Conservation (phyloP, 2,797 vertebrate genomes). For the Lutjanus argentimaculatus region DNA sequence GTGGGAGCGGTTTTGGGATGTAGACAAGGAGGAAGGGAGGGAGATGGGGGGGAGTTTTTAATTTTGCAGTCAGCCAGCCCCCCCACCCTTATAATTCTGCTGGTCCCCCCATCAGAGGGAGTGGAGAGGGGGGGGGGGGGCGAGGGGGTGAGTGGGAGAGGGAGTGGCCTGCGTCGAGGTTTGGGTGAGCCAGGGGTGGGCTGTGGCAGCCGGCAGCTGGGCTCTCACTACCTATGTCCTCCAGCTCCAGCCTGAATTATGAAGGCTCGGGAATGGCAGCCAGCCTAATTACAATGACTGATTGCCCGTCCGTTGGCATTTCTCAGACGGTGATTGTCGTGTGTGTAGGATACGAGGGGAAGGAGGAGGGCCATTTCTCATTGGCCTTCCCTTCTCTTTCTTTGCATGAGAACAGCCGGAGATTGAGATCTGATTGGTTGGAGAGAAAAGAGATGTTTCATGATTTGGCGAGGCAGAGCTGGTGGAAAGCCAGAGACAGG, state of each 20-base stretch:
- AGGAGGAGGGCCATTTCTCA: slow-evolving; percentile 71
- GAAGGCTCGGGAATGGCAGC: slow-evolving; percentile 79
- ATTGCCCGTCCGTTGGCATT: slow-evolving; percentile 83
- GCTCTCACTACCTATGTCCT: slow-evolving; percentile 71
- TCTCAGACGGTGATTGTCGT: slow-evolving; percentile 83
- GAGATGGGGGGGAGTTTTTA: slow-evolving; percentile 50
- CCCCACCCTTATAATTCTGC: slow-evolving; percentile 65
- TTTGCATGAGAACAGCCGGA: slow-evolving; percentile 80
- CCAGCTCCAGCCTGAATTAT: slow-evolving; percentile 79
- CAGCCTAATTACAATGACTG: slow-evolving; percentile 85
- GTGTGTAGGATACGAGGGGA: slow-evolving; percentile 61
- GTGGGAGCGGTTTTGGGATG: slow-evolving; percentile 65
- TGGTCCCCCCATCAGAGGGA: slow-evolving; percentile 47
- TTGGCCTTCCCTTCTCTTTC: slow-evolving; percentile 76
- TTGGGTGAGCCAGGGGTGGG: slow-evolving; percentile 71
- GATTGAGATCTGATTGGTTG: slow-evolving; percentile 78
- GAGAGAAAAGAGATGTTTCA: slow-evolving; percentile 72
- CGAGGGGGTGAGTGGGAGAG: slow-evolving; percentile 20
- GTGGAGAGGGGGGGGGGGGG: slow-evolving; percentile 24
- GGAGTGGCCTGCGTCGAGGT: slow-evolving; percentile 70
- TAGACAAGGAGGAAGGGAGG: slow-evolving; percentile 59
- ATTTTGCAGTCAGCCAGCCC: slow-evolving; percentile 72
- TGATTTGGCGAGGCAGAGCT: slow-evolving; percentile 76
- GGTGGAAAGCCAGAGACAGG: slow-evolving; percentile 77
- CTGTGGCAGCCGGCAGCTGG: slow-evolving; percentile 74